These are phyloP conservation scores for Riparia riparia DNA, from an alignment of 2,113 vertebrate species.

Conservation along the genomic window DNA sequence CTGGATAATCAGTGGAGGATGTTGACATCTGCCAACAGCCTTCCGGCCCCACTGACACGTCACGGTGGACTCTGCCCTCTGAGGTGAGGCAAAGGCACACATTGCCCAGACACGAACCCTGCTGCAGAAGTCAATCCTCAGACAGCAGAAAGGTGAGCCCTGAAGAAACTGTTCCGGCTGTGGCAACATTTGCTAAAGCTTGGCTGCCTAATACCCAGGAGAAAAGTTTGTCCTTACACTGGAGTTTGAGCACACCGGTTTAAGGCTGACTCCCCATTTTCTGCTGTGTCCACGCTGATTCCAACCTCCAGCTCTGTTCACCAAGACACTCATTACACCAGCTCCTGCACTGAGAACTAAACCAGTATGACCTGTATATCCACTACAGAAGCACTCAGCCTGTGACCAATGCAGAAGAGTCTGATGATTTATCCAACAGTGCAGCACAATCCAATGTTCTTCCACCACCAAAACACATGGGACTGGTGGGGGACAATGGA, in stretches of 20 bases:
- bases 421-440: background rate
- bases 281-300: background rate
- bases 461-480: background rate
- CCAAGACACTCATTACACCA: background rate
- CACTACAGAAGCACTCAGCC: background rate
- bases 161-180: background rate
- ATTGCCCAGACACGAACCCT: background rate
- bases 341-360: background rate
- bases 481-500: accelerated
- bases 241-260: background rate
- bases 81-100: background rate
- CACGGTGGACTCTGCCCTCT: background rate
- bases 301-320: background rate
- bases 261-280: background rate
- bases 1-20: background rate
- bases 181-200: background rate
- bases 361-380: background rate
- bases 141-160: background rate
- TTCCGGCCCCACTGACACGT: background rate
- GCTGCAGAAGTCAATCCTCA: background rate
- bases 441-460: background rate
- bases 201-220: background rate
- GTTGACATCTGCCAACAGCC: background rate
- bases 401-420: background rate
- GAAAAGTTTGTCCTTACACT: background rate